Evolutionary conservation across 2,113 vertebrate species (phyloP), one percentile per base, ranked within the genome.

Genomic region (Lasiurus borealis): DNA sequence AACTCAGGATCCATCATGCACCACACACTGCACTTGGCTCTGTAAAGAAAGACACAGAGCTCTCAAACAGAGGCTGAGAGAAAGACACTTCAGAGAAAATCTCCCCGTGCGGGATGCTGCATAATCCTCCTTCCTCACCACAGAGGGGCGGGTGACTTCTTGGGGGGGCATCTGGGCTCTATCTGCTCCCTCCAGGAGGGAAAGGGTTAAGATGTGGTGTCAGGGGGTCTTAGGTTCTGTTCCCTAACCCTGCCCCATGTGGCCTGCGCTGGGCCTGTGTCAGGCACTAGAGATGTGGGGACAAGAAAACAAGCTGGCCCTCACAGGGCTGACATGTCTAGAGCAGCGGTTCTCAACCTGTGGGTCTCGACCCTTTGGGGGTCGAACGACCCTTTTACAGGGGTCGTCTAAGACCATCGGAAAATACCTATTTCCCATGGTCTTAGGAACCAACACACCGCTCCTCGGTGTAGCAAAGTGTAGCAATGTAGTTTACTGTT

Each of bases 131-230:
- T 52, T 92, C 93, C 82, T 95, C 54, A 66, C 81, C 85, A 94
- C 93, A 97, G 95, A 92, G 90, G 95, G 93, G 90, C 90, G 85
- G 25, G 94, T 27, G 73, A 50, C 66, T 93, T 91, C 83, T 91
- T 73, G 88, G 81, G 36, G n/a, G 59, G 71, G 72, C 93, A 87
- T 64, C 92, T 76, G 85, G 94, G 6, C 46, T 90, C 69, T 92
- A 85, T 90, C 92, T 93, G 94, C 92, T 85, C 71, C 68, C 46
- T 10, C 46, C 40, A 40, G 40, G 40, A 40, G 40, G 40, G 40
- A 40, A 40, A 40, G 40, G 40, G 40, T 40, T 40, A 40, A 40
- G 40, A 40, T 3, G 5, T 40, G 40, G 40, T 40, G 40, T 40
- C 40, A 40, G 40, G 5, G 8, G 36, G 40, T 16, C 57, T 54